Conservation (phyloP, 2,797 vertebrate species). For the Hoplostethus atlanticus region DNA sequence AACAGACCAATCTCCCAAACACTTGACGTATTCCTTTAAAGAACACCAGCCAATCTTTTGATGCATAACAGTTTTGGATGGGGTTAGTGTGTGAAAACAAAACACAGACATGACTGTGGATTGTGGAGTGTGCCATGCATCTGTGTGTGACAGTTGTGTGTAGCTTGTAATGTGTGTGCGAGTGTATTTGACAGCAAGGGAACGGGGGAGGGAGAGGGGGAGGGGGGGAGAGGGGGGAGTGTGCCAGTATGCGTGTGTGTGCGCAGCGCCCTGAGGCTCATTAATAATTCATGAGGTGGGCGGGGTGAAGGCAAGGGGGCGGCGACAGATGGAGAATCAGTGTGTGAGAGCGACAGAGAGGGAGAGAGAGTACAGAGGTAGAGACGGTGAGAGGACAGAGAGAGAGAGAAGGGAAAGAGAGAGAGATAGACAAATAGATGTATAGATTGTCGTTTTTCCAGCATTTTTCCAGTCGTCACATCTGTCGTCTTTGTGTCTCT, state of each 20-base stretch:
- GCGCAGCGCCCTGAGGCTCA: conserved; percentile 53
- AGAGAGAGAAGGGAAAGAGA: conserved; percentile 38
- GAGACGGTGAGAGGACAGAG: conserved; percentile 28
- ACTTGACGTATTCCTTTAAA: too few species aligned
- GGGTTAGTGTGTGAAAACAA: too few species aligned
- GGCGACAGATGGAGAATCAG: conserved; percentile 80
- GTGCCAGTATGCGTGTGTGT: conserved; percentile 27
- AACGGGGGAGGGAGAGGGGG: neutral
- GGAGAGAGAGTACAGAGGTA: conserved; percentile 21
- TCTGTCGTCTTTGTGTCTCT: neutral
- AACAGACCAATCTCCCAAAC: too few species aligned
- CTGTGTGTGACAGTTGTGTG: conserved; percentile 15
- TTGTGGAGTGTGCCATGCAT: neutral
- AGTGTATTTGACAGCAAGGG: conserved; percentile 46
- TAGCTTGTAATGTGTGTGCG: conserved; percentile 25
- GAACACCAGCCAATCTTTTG: too few species aligned
- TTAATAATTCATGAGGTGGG: conserved; percentile 86
- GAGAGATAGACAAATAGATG: conserved; percentile 26
- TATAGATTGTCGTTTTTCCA: neutral
- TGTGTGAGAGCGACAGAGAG: conserved; percentile 45
- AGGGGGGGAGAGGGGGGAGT: neutral
- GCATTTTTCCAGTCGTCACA: neutral
- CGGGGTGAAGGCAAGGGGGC: conserved; percentile 73
- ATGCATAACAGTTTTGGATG: too few species aligned
- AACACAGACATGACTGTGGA: too few species aligned